A percentile compares a stretch with the other conserved stretches of the same genome.
These are phyloP conservation scores for Sycophila texana DNA, from an alignment of 2,888 invertebrate species.

Conservation along the genomic window DNA sequence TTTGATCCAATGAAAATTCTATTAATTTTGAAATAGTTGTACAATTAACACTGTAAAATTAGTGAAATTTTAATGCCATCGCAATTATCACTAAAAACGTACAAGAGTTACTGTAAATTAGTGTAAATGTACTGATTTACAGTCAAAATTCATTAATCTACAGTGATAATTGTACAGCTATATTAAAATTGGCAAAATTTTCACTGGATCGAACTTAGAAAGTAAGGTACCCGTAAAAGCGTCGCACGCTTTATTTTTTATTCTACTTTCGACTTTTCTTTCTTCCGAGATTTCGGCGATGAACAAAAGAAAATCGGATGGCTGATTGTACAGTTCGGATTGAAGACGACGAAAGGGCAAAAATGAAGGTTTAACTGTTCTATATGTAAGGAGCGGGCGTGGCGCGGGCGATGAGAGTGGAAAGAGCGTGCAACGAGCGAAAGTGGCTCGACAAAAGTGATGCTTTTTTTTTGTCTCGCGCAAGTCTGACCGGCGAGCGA, in stretches of 20 bases:
- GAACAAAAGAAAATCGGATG: neutral
- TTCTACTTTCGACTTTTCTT: constrained; percentile 50
- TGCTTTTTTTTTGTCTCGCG: constrained; percentile 46
- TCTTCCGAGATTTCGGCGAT: constrained; percentile 32
- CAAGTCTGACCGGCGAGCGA: constrained; percentile 30
- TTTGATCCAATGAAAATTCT: too few species aligned
- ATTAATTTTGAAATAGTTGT: too few species aligned
- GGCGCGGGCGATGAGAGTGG: neutral
- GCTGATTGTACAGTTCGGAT: neutral
- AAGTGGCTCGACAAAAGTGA: constrained; percentile 18
- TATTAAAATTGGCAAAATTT: neutral
- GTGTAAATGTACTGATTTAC: too few species aligned
- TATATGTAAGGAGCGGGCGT: constrained; percentile 8
- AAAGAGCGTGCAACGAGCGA: neutral
- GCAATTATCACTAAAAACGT: too few species aligned
- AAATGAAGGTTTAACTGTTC: constrained; percentile 50
- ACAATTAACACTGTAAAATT: too few species aligned
- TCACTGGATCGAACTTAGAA: neutral
- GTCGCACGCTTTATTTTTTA: constrained; percentile 43
- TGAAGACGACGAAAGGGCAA: constrained; percentile 47
- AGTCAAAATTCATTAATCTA: too few species aligned
- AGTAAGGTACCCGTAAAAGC: constrained; percentile 22
- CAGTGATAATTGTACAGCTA: too few species aligned
- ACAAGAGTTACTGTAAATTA: too few species aligned
- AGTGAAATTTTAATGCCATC: too few species aligned